Evolutionary conservation across 2,113 vertebrate genomes (phyloP).

Genomic region (Coreoperca whiteheadi): DNA sequence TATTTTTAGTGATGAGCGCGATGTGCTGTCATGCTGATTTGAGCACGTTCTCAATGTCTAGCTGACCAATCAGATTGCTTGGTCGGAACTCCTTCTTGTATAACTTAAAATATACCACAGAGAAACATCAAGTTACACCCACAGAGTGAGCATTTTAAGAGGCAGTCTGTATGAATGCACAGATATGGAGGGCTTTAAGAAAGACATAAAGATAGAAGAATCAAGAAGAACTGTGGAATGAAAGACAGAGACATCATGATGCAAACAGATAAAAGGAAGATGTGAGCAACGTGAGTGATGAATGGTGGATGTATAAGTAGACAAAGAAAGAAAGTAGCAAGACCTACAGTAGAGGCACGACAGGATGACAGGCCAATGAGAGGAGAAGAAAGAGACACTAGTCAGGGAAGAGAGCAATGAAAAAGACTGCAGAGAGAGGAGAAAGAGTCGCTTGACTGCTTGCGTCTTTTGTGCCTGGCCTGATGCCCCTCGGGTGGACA

Average conservation of each 20-base stretch:
- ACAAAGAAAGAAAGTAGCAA: neutral
- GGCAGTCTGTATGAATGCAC: neutral
- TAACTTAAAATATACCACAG: conserved; percentile 1
- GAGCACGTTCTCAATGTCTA: no score
- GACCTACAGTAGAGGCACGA: conserved; percentile 4
- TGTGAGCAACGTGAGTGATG: conserved; percentile 26
- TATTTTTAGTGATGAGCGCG: no score
- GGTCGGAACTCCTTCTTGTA: no score
- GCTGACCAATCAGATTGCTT: no score
- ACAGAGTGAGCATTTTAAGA: neutral
- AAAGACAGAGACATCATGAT: neutral
- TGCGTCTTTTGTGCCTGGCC: conserved; percentile 69
- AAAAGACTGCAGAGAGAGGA: conserved; percentile 54
- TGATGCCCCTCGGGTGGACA: conserved; percentile 59
- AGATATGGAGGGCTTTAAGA: neutral
- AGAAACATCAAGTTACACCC: neutral
- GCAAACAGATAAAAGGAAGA: conserved; percentile 27
- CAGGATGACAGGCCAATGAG: conserved; percentile 38
- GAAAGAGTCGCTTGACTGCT: conserved; percentile 71
- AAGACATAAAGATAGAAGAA: neutral
- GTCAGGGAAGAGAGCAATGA: conserved; percentile 42
- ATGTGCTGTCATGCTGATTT: no score
- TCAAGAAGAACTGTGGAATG: neutral
- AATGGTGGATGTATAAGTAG: neutral
- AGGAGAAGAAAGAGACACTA: conserved; percentile 49